Base-by-base conservation (phyloP, 2,888 invertebrate genomes). In the Papilio protenor region DNA sequence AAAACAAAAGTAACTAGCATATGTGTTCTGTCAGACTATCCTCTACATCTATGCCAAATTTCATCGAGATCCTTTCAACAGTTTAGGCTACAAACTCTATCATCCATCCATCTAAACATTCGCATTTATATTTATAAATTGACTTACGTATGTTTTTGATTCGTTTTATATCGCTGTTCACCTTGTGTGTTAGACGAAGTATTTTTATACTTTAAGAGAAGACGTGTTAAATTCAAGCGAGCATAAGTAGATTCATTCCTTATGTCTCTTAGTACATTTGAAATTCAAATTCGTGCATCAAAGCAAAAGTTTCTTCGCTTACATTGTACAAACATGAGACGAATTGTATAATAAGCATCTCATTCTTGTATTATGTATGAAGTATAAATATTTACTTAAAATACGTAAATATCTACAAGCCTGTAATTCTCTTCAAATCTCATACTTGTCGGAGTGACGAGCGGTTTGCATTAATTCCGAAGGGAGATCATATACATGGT, bases 271-370 rank as follows among this genome's bases (percentile, higher is more conserved):
- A 47, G 69, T 69, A 70, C 47, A 70, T 70, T 70, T 70, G 70
- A 70, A 70, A 70, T 70, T 70, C 70, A 47, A 70, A 70, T 70
- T 70, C 70, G 12, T 70, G 70, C 47, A 47, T 70, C 47, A 70
- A 70, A 70, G 70, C 70, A 47, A 70, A 70, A 70, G 70, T 70
- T 70, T 70, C 70, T 23, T 47, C 70, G 70, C 70, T 47, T 47
- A 70, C 70, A 70, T 47, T 70, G 70, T 23, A 70, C 45, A 69
- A 69, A 70, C 70, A 70, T 47, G 70, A 70, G 47, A 47, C 47
- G 70, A 69, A 69, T 69, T 69, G 47, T 70, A 70, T 70, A 70
- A 70, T 49, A 49, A 70, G 23, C 21, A 70, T 23, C 12, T 70
- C 70, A 47, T 47, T 49, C 21, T 45, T 70, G 4, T 69, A 2